A percentile compares a stretch with the other conserved stretches of the same genome.
These are phyloP conservation scores for Cynopterus sphinx DNA, from an alignment of 2,797 vertebrate species.

Conservation along the genomic window DNA sequence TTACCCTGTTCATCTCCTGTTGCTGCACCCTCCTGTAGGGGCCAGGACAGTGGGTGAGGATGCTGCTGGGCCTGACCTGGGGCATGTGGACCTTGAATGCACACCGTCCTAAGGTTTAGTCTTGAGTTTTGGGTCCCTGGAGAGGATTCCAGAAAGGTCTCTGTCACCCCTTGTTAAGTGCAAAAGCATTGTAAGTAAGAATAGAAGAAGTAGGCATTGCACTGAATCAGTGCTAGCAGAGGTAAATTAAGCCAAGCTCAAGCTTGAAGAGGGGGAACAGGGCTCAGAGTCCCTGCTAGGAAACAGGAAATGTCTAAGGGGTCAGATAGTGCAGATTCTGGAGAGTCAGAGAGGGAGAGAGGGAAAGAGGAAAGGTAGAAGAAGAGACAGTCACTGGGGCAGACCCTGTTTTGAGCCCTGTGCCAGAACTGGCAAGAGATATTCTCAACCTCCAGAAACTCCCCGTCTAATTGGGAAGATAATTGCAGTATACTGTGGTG, in stretches of 20 bases:
- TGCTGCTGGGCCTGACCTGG: neutral
- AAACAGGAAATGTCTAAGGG: neutral
- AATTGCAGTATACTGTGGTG: neutral
- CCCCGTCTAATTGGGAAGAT: neutral
- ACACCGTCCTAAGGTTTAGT: neutral
- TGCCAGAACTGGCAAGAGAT: neutral
- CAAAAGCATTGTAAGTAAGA: neutral
- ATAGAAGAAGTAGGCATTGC: neutral
- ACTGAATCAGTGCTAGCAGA: neutral
- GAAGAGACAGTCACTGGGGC: neutral
- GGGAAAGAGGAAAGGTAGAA: too few species aligned
- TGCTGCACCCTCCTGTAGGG: neutral
- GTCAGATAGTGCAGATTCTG: neutral
- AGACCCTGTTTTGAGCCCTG: neutral
- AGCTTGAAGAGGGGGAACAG: neutral
- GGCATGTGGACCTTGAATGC: neutral
- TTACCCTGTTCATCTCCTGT: neutral
- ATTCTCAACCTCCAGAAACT: neutral
- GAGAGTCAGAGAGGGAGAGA: neutral
- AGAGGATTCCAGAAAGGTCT: slow-evolving; percentile 31
- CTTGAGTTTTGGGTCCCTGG: neutral
- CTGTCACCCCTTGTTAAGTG: neutral
- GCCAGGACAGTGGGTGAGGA: neutral
- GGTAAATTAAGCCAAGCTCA: neutral
- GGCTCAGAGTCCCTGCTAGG: neutral